These are phyloP conservation scores for Neoarius graeffei DNA, from an alignment of 2,113 vertebrate genomes.

Conservation along the genomic window DNA sequence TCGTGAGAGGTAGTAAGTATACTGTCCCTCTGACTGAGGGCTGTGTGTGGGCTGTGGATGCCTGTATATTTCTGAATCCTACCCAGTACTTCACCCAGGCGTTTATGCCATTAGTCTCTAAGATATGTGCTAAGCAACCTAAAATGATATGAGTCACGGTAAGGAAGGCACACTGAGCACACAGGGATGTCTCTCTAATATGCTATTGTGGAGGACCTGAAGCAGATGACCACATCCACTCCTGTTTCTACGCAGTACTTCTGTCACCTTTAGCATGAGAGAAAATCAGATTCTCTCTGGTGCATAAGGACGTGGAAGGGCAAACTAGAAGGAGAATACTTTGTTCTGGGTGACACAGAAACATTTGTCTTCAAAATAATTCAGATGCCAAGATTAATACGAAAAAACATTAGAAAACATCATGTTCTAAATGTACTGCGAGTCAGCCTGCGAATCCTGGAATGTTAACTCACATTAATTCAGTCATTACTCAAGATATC, in stretches of 20 bases:
- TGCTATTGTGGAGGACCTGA: not conserved
- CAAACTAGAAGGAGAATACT: not conserved
- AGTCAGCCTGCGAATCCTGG: not conserved
- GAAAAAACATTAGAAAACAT: not conserved
- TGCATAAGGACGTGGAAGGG: not conserved
- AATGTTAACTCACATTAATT: not conserved
- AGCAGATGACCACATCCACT: conserved; percentile 8
- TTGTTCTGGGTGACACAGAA: not conserved
- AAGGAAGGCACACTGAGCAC: conserved; percentile 42
- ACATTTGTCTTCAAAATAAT: not conserved
- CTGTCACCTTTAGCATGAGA: conserved; percentile 1
- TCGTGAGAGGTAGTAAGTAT: conserved; percentile 12
- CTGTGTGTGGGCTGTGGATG: conserved; percentile 1
- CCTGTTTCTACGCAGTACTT: conserved; percentile 11
- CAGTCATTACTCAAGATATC: not conserved
- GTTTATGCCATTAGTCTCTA: conserved; percentile 22
- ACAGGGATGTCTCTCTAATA: not conserved
- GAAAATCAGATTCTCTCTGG: not conserved
- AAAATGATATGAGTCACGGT: conserved; percentile 40
- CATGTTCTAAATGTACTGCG: not conserved
- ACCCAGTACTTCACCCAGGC: conserved; percentile 1
- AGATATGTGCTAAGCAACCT: not conserved
- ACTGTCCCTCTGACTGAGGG: conserved; percentile 20
- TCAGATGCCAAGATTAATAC: not conserved
- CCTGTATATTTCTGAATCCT: not conserved